These are phyloP conservation scores for Lasioglossum villosulum DNA, from an alignment of 2,888 invertebrate species.

Conservation along the genomic window DNA sequence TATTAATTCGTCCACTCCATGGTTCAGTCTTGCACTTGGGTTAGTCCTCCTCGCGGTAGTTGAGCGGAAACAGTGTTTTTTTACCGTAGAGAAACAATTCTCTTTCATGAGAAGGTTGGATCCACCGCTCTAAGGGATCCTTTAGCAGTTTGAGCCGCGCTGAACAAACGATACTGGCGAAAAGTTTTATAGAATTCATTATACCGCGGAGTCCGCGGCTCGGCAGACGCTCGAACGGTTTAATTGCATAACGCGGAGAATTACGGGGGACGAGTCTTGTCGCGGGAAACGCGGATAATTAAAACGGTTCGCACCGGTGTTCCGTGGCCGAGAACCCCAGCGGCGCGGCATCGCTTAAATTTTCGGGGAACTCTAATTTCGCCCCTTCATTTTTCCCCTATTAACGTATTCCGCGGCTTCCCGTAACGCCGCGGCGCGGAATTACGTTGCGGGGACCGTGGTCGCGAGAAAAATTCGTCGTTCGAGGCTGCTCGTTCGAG, in stretches of 20 bases:
- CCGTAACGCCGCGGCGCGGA: conserved; percentile 17
- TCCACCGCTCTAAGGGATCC: background rate
- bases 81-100: background rate
- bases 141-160: conserved; percentile 10
- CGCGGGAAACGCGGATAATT: conserved; percentile 51
- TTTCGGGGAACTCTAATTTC: conserved; percentile 49
- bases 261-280: conserved; percentile 43
- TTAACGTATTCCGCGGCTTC: conserved; percentile 54
- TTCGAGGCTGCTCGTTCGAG: background rate
- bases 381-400: conserved; percentile 35
- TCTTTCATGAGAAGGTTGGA: background rate
- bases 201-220: conserved; percentile 19
- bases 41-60: background rate
- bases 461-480: conserved; percentile 39
- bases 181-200: conserved; percentile 56
- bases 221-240: conserved; percentile 32
- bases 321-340: background rate
- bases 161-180: conserved; percentile 24
- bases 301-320: conserved; percentile 34
- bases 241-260: conserved; percentile 46
- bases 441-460: conserved; percentile 11
- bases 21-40: background rate
- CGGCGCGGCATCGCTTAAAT: conserved; percentile 32
- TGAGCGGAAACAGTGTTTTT: background rate
- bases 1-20: background rate